phyloP scores from a whole-genome alignment of 2,888 invertebrate species.

The Steinernema hermaphroditum region DNA sequence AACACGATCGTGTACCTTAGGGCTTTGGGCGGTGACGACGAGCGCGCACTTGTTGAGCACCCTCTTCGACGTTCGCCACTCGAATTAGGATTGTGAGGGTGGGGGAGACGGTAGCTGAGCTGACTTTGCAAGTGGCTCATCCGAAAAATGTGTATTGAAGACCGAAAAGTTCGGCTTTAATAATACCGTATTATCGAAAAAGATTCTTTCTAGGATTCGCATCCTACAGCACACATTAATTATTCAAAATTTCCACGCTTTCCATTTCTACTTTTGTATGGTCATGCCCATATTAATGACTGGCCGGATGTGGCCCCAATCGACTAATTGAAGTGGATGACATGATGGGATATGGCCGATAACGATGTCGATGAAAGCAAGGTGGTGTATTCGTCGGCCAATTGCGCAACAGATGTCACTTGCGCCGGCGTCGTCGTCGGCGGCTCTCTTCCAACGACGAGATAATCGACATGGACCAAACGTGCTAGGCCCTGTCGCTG shows the following conservation, averaged over 20 bases:
- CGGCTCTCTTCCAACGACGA: slow-evolving; percentile 5
- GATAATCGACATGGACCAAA: slow-evolving; percentile 26
- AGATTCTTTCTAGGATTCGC: too few relatives aligned
- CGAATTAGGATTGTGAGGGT: slow-evolving; percentile 4
- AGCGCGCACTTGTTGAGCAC: slow-evolving; percentile 14
- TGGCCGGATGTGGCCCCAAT: not conserved
- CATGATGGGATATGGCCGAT: not conserved
- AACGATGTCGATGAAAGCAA: not conserved
- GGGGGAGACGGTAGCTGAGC: not conserved
- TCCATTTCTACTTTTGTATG: too few relatives aligned
- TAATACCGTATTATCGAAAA: too few relatives aligned
- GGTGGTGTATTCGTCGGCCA: slow-evolving; percentile 26
- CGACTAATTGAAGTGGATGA: not conserved
- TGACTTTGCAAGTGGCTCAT: too few relatives aligned
- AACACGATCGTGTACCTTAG: slow-evolving; percentile 28
- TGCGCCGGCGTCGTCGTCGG: not conserved
- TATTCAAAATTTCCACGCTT: too few relatives aligned
- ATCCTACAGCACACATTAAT: too few relatives aligned
- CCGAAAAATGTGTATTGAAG: too few relatives aligned
- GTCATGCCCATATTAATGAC: too few relatives aligned
- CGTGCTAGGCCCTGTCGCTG: not conserved
- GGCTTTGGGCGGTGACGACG: too few relatives aligned
- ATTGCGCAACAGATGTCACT: slow-evolving; percentile 26
- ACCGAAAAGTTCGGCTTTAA: too few relatives aligned
- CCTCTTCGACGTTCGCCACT: not conserved